phyloP scores from a whole-genome alignment of 1,140 invertebrate species.

The Drosophila watanabei region DNA sequence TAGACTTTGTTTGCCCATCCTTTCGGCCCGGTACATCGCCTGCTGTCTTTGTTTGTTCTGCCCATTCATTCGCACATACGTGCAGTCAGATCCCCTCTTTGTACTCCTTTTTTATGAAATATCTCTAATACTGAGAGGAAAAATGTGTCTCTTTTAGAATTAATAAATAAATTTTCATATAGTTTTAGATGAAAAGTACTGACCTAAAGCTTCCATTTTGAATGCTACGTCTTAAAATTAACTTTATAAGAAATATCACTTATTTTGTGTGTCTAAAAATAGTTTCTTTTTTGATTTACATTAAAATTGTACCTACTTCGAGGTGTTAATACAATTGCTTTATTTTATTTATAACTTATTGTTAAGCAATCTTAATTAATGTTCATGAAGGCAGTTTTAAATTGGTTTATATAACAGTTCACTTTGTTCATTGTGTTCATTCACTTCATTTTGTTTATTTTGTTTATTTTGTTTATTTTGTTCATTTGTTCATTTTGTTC shows the following conservation, averaged over 20 bases:
- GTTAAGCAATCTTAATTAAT: background rate
- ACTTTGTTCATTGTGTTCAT: background rate
- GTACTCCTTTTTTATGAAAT: constrained; percentile 32
- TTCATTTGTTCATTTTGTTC: too few species aligned
- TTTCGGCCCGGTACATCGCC: constrained; percentile 63
- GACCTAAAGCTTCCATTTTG: too few species aligned
- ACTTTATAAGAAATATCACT: background rate
- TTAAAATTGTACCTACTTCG: background rate
- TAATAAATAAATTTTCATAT: background rate
- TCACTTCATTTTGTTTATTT: background rate
- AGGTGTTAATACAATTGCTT: background rate
- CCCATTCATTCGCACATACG: constrained; percentile 75
- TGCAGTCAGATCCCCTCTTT: constrained; percentile 21
- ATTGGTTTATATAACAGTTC: background rate
- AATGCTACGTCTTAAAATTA: background rate
- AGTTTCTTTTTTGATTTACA: background rate
- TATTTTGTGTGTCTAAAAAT: background rate
- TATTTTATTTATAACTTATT: background rate
- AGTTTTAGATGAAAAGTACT: background rate
- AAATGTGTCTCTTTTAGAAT: background rate
- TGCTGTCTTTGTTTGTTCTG: constrained; percentile 78
- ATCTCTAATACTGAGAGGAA: constrained; percentile 8
- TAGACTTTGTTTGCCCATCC: constrained; percentile 70
- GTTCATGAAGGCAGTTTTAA: background rate
- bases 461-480: background rate